Base-by-base conservation (phyloP, 2,797 vertebrate species). In the Pipistrellus nathusii region DNA sequence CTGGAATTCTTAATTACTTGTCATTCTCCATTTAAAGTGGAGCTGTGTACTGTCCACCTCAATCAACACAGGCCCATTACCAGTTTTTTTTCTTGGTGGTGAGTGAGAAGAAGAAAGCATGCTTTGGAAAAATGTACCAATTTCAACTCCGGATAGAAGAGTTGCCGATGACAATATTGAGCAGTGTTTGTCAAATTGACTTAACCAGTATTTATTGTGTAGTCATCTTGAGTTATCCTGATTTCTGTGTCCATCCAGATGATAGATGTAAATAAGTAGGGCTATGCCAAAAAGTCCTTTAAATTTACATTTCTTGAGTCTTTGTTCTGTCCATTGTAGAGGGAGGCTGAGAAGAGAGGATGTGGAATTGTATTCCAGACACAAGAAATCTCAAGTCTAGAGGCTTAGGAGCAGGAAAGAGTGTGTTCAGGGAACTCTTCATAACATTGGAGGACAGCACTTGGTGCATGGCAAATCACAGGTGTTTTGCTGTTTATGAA, bases 191-290 rank as follows among this genome's bases (percentile, higher is more conserved):
- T 93, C 71, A 51, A 18, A 35, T 35, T 85, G 20, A 57, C 35
- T 81, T 80, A 64, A 30, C 30, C 71, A 75, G 20, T 85, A 75
- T 78, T 91, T 93, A 72, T 27, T 77, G 18, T 78, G 18, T 44
- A 68, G 4, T 84, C 41, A 35, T 85, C 77, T 75, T 90, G 38
- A 82, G 25, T 48, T 53, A 25, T 91, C 48, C 48, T 85, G 69
- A 62, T 85, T 88, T 87, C 62, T 88, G 30, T 51, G 15, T 62
- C 77, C 66, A 92, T 55, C 72, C 57, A 92, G 59, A 55, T 66
- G 75, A 93, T 30, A 91, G 59, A 66, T 66, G 48, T n/a, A 85
- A 91, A 72, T 90, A 80, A 77, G 44, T 30, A 53, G 46, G 8
- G 30, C 21, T 51, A 2, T 59, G 14, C 41, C 17, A 15, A 30